A percentile compares a stretch with the other conserved stretches of the same genome.
Evolutionary conservation across 2,113 vertebrate species (phyloP).

Genomic region (Megaceryle torquata): DNA sequence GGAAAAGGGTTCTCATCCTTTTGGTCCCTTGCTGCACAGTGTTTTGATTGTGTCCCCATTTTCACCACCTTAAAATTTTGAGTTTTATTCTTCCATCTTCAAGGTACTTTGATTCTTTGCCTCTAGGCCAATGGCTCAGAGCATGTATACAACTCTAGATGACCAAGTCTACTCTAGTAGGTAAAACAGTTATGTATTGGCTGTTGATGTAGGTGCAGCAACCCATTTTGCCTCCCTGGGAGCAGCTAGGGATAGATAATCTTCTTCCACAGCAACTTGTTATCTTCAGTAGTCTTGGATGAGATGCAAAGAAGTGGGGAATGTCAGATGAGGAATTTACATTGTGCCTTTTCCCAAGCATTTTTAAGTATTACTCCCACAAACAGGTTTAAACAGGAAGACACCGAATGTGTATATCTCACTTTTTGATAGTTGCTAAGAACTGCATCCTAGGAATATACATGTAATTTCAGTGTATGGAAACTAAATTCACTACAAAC

Average conservation of each 20-base stretch:
- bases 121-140: background rate
- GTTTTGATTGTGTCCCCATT: background rate
- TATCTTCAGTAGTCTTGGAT: background rate
- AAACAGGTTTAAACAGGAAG: background rate
- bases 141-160: background rate
- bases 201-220: background rate
- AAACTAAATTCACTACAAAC: background rate
- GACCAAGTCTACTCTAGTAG: background rate
- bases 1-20: background rate
- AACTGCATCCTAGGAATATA: background rate
- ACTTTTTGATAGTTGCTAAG: background rate
- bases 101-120: background rate
- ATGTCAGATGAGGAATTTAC: background rate
- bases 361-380: background rate
- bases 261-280: background rate
- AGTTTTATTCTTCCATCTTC: background rate
- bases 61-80: background rate
- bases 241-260: background rate
- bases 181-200: background rate
- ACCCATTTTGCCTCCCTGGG: background rate
- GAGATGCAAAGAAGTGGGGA: background rate
- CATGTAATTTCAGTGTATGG: background rate
- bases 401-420: background rate
- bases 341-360: background rate
- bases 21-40: background rate